These are phyloP conservation scores for Drosophila nr. perissopoda DNA, from an alignment of 2,888 invertebrate species.

Conservation along the genomic window DNA sequence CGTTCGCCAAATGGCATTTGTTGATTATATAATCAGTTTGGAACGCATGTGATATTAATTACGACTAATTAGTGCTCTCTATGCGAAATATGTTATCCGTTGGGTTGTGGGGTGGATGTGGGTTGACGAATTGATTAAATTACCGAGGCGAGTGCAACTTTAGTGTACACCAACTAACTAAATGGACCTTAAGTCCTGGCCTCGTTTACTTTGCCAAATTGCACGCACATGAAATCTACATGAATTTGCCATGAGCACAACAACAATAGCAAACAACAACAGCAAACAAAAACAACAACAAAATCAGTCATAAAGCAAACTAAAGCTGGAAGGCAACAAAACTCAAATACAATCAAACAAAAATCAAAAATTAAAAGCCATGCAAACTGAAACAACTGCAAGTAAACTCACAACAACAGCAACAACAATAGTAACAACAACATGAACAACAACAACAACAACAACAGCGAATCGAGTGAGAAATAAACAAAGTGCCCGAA, in stretches of 20 bases:
- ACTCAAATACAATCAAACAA: constrained; percentile 72
- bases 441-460: background rate
- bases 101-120: background rate
- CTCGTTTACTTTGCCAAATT: constrained; percentile 61
- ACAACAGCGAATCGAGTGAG: constrained; percentile 28
- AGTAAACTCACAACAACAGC: constrained; percentile 28
- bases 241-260: constrained; percentile 47
- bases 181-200: constrained; percentile 32
- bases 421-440: constrained; percentile 3
- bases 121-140: constrained; percentile 58
- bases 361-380: constrained; percentile 72
- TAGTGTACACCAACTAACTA: constrained; percentile 35
- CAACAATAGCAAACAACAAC: constrained; percentile 25
- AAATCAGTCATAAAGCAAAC: constrained; percentile 43
- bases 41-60: constrained; percentile 57
- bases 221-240: constrained; percentile 67
- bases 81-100: constrained; percentile 25
- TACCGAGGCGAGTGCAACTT: constrained; percentile 34
- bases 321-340: constrained; percentile 38
- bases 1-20: constrained; percentile 23
- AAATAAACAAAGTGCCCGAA: constrained; percentile 50
- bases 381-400: constrained; percentile 51
- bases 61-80: constrained; percentile 48
- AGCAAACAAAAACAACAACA: constrained; percentile 7
- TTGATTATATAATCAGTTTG: constrained; percentile 56